Base-by-base conservation (phyloP, 1,140 invertebrate genomes). In the Hormaphis cornu region DNA sequence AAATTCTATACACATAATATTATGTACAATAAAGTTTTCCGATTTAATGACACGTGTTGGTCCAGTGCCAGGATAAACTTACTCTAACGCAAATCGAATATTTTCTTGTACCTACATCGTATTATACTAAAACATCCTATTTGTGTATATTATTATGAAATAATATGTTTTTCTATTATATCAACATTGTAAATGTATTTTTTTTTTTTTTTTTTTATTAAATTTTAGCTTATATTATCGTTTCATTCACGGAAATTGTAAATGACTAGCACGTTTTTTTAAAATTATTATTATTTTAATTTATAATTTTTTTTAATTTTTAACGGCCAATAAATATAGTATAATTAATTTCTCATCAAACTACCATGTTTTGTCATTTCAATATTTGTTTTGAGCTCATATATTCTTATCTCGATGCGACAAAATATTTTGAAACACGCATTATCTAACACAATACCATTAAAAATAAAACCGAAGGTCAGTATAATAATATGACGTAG, bases 271-370 rank as follows among this genome's bases (percentile, higher is more conserved):
- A 66, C 40, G 61, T 42, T 71, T 75, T 74, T 76, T n/a, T n/a
- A n/a, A n/a, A n/a, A 76, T 75, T 75, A 71, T 72, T 72, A 69
- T 73, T 74, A 69, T 73, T 77, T 75, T 69, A 63, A 70, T 71
- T 72, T 70, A 54, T 73, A 12, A 72, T 63, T 70, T 69, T 54
- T 52, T 70, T 69, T 56, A 72, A 72, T 74, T 58, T 74, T 76
- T 77, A 81, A 79, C 81, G 81, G 81, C 81, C 81, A 82, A 82
- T 82, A 82, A 82, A 80, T 77, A 80, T 78, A 79, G 79, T 81
- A 80, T 77, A 80, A 80, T 76, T 76, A 75, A 70, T 70, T 66
- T 63, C 35, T 66, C 40, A 66, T 66, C 28, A 16, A 66, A 66
- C 61, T 66, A 66, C 48, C 61, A 66, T 48, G 61, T 66, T 50